Evolutionary conservation across 2,113 vertebrate species (phyloP), one percentile per base, ranked within the genome.

Genomic region (Solea senegalensis): DNA sequence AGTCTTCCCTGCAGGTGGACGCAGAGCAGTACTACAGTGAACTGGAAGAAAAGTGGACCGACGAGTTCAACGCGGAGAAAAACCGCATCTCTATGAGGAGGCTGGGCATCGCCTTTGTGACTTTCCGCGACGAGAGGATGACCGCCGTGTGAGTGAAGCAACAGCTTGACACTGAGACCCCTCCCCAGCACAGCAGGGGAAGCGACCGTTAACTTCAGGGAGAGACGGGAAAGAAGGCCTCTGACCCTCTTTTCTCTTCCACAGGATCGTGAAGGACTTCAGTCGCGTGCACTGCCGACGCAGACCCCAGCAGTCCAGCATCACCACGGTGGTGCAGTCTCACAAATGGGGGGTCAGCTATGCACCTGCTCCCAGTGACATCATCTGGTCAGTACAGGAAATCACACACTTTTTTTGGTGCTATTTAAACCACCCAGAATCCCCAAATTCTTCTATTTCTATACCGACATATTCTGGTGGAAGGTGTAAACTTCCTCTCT

Each of bases 11-110:
- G 62, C 91, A 99, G 98, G 97, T 99, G 77, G 98, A 99, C 14
- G 98, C 97, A 0, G 97, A 98, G 78, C 97, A 98, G 78, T 98
- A 99, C 76, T 99, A 98, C 0, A 96, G 97, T 21, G 98, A 99
- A 85, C 74, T 98, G 76, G 98, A 99, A 74, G 98, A 99, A 87
- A 97, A 96, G 81, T 92, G 98, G 40, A 99, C 98, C 0, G 98
- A 99, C 2, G 97, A 97, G 81, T 98, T 98, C 84, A 98, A 99
- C 0, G 97, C 96, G 0, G 98, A 99, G 90, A 96, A 96, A 88
- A 96, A 95, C 78, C 95, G 95, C 1, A 95, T 99, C 68, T 82
- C 76, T 0, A 90, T 96, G 77, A 99, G 97, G 86, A 91, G 95
- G 49, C 93, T 99, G 1, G 96, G 97, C 82, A 92, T 97, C 59